These are phyloP conservation scores for Phalloptychus januarius DNA, from an alignment of 2,797 vertebrate species.

Conservation along the genomic window DNA sequence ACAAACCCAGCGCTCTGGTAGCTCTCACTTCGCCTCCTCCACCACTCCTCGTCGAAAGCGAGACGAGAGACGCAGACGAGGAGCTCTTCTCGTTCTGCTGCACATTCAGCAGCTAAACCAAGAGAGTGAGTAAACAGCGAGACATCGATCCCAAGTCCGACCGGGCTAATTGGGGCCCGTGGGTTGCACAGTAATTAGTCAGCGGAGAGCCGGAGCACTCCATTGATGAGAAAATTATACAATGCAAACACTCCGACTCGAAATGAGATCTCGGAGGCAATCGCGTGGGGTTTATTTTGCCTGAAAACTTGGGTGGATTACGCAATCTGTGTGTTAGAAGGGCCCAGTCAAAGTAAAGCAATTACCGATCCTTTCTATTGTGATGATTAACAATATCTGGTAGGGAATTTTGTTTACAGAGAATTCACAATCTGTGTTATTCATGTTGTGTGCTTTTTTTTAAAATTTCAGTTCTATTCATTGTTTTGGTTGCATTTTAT, in stretches of 20 bases:
- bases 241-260: not conserved
- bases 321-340: not conserved
- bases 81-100: not conserved
- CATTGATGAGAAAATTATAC: not conserved
- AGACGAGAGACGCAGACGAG: conserved; percentile 17
- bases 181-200: conserved; percentile 5
- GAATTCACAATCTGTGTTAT: too few relatives aligned
- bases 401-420: too few relatives aligned
- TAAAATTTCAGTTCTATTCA: too few relatives aligned
- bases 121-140: conserved; percentile 9
- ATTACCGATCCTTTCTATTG: too few relatives aligned
- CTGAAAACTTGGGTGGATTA: not conserved
- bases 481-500: too few relatives aligned
- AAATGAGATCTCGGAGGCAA: not conserved
- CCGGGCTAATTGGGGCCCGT: conserved; percentile 4
- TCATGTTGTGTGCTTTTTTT: too few relatives aligned
- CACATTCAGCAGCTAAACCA: conserved; percentile 35
- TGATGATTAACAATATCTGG: too few relatives aligned
- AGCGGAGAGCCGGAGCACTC: not conserved
- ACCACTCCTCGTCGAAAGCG: conserved; percentile 1
- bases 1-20: conserved; percentile 35
- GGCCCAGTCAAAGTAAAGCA: not conserved
- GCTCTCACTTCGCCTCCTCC: conserved; percentile 25
- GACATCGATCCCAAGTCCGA: conserved; percentile 18
- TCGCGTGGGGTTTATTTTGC: not conserved